Conservation (phyloP, 2,797 vertebrate genomes). For the Pseudomugil tenellus region DNA sequence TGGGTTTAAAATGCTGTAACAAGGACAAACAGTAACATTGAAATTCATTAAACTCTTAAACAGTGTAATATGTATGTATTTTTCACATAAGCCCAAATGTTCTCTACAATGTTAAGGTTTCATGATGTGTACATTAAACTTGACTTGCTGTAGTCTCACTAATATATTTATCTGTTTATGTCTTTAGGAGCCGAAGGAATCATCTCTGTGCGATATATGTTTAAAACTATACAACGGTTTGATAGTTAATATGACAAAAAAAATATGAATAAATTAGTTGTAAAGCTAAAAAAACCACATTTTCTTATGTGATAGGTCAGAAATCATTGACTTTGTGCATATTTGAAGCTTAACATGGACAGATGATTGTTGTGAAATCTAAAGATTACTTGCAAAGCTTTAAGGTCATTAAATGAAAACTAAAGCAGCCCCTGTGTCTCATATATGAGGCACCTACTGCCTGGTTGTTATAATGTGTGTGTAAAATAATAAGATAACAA, state of each 20-base stretch:
- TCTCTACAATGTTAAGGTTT: constrained; percentile 7
- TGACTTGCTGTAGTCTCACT: background rate
- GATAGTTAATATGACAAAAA: background rate
- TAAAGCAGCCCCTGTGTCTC: too few species aligned
- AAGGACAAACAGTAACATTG: background rate
- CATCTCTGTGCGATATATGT: background rate
- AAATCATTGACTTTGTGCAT: background rate
- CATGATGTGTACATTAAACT: background rate
- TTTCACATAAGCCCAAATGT: constrained; percentile 1
- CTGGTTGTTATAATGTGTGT: too few species aligned
- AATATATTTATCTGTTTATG: background rate
- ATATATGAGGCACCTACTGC: too few species aligned
- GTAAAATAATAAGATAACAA: too few species aligned
- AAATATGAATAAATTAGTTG: background rate
- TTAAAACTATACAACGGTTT: background rate
- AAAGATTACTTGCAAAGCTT: background rate
- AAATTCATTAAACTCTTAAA: background rate
- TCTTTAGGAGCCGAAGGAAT: background rate
- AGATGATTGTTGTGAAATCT: background rate
- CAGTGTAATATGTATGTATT: background rate
- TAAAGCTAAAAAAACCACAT: background rate
- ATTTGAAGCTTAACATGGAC: background rate
- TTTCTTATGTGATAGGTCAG: background rate
- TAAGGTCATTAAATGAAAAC: background rate
- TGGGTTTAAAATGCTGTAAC: background rate